Percentiles rank a stretch among this genome's conserved stretches.
These are phyloP conservation scores for Laticauda colubrina DNA, from an alignment of 2,113 vertebrate species.

Conservation along the genomic window DNA sequence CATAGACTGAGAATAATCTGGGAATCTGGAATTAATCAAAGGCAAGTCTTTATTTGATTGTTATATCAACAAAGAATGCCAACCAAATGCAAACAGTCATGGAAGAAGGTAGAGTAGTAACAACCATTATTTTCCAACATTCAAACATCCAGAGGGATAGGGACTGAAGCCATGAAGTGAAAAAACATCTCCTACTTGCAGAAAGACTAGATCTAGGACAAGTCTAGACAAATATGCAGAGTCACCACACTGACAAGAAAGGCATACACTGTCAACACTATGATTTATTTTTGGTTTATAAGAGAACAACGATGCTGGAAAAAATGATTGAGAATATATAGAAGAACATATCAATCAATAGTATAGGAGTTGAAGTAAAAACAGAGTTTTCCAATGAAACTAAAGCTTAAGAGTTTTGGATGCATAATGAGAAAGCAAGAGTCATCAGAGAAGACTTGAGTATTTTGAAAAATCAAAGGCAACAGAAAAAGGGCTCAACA, in stretches of 20 bases:
- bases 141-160: background rate
- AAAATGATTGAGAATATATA: background rate
- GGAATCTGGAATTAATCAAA: background rate
- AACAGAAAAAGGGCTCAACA: background rate
- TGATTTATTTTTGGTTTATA: background rate
- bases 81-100: background rate
- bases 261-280: background rate
- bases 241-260: background rate
- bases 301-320: background rate
- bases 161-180: background rate
- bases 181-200: background rate
- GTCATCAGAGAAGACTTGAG: background rate
- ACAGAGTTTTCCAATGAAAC: background rate
- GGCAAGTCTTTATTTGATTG: background rate
- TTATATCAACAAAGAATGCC: background rate
- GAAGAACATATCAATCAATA: background rate
- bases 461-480: background rate
- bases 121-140: background rate
- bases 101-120: background rate
- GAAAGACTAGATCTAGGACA: background rate
- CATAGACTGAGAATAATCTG: background rate
- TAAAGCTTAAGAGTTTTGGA: background rate
- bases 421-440: background rate
- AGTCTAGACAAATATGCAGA: background rate
- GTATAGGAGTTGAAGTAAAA: background rate